Evolutionary conservation across 2,888 invertebrate genomes (phyloP).

Genomic region (Himalopsyche japonica): DNA sequence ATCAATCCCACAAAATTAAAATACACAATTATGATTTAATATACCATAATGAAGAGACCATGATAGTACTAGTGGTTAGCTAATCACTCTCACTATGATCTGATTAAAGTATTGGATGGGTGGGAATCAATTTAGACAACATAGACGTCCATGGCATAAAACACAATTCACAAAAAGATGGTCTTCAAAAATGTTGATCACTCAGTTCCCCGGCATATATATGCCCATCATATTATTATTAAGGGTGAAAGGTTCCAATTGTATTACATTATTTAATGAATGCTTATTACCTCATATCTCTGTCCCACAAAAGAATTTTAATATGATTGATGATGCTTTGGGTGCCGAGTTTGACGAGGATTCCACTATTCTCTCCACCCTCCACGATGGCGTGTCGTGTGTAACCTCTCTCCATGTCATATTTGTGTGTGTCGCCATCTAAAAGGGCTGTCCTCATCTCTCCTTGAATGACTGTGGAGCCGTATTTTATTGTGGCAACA

Average conservation of each 20-base stretch:
- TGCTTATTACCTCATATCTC: constrained; percentile 71
- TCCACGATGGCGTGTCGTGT: constrained; percentile 86
- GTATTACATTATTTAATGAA: not conserved
- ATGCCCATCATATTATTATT: too few species aligned
- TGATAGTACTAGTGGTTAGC: too few species aligned
- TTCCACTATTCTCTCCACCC: constrained; percentile 72
- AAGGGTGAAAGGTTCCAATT: too few species aligned
- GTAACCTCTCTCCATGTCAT: constrained; percentile 93
- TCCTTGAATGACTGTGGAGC: constrained; percentile 85
- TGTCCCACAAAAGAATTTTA: constrained; percentile 91
- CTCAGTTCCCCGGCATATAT: not conserved
- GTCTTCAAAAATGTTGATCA: not conserved
- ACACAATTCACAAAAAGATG: too few species aligned
- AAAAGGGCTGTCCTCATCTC: constrained; percentile 87
- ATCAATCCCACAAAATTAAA: too few species aligned
- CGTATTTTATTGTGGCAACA: constrained; percentile 79
- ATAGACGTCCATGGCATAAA: too few species aligned
- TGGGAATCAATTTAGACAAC: too few species aligned
- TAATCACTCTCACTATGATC: too few species aligned
- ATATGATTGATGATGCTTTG: constrained; percentile 93
- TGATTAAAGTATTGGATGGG: too few species aligned
- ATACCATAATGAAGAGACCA: too few species aligned
- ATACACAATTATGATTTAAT: too few species aligned
- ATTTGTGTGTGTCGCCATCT: constrained; percentile 84
- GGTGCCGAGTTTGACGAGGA: constrained; percentile 80